Conservation (phyloP, 2,797 vertebrate genomes). For the Semotilus atromaculatus region DNA sequence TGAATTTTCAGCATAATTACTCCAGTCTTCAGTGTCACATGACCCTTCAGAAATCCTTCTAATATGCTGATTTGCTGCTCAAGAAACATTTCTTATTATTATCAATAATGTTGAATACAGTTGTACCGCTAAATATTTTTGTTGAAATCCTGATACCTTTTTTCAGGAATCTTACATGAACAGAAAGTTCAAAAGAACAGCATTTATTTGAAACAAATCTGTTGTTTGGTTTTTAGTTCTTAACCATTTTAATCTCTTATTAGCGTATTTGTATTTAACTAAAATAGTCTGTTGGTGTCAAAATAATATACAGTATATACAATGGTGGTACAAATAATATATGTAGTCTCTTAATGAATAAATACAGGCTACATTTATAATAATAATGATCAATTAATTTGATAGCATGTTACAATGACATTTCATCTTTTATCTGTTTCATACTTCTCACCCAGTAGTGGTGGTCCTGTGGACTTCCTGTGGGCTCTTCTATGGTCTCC, state of each 20-base stretch:
- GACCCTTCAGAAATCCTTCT: neutral
- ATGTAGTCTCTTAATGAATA: neutral
- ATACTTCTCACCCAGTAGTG: conserved; percentile 78
- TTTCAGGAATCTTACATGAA: neutral
- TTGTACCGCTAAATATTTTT: no score
- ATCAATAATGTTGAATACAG: no score
- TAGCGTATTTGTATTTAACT: neutral
- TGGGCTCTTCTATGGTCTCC: conserved; percentile 43
- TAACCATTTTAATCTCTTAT: neutral
- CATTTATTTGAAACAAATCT: no score
- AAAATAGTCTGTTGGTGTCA: neutral
- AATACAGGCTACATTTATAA: neutral
- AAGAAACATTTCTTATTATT: neutral
- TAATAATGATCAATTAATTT: neutral
- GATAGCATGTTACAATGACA: neutral
- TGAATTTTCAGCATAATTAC: neutral
- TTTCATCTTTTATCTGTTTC: neutral
- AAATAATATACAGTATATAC: neutral
- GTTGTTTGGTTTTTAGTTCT: neutral
- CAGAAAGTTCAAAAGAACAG: no score
- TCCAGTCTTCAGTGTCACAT: neutral
- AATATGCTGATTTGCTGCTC: neutral
- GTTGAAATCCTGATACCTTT: neutral
- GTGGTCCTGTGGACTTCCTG: neutral
- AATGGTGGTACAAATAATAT: neutral